These are phyloP conservation scores for Gari tellinella DNA, from an alignment of 2,888 invertebrate species.

Conservation along the genomic window DNA sequence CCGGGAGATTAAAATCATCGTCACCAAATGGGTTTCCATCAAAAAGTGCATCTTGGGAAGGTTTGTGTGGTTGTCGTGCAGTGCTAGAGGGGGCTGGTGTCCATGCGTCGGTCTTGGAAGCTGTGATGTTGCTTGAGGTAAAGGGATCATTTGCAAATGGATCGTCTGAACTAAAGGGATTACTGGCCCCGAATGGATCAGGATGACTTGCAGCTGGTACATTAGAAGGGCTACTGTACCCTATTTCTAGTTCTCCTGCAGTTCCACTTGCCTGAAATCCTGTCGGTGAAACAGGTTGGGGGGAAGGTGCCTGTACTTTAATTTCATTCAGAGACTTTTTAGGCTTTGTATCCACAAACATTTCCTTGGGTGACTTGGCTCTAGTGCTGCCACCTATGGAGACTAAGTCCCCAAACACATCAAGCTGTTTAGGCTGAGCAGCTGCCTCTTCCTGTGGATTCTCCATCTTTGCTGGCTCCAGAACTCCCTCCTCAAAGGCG, in stretches of 20 bases:
- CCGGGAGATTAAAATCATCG: conserved; percentile 64
- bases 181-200: conserved; percentile 24
- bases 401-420: conserved; percentile 72
- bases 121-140: conserved; percentile 13
- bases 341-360: conserved; percentile 70
- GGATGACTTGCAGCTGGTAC: too few relatives aligned
- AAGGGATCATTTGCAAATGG: conserved; percentile 54
- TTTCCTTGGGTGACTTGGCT: conserved; percentile 68
- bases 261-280: conserved; percentile 63
- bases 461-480: conserved; percentile 53
- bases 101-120: neutral
- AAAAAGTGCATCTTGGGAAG: conserved; percentile 27
- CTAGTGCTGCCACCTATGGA: conserved; percentile 59
- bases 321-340: conserved; percentile 75
- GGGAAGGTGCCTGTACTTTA: conserved; percentile 48
- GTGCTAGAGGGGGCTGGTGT: neutral
- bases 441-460: conserved; percentile 22
- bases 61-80: neutral
- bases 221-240: too few relatives aligned
- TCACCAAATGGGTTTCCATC: conserved; percentile 36
- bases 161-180: conserved; percentile 60
- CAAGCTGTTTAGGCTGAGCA: conserved; percentile 33
- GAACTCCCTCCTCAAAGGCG: conserved; percentile 51
- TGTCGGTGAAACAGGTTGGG: conserved; percentile 48
- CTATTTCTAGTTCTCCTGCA: conserved; percentile 1